Evolutionary conservation across 2,797 vertebrate species (phyloP), one percentile per base, ranked within the genome.

Genomic region (Apodemus agrarius): DNA sequence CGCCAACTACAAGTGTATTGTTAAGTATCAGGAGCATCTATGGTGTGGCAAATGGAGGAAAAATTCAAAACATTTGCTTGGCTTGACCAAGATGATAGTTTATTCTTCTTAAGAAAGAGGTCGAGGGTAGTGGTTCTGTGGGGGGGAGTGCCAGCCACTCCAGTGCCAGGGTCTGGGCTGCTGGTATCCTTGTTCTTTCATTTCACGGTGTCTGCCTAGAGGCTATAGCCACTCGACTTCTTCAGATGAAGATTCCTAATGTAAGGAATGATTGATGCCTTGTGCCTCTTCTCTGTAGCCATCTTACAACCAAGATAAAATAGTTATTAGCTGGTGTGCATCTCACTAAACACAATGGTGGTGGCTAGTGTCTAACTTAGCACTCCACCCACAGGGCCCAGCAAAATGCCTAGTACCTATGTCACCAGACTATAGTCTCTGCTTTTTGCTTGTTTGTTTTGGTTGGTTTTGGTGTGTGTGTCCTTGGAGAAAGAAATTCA

Each of bases 31-130:
- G 0, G 8, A 52, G 8, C 9, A 10, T 89, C 31, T 54, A 31
- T 43, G 79, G 17, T 74, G 78, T 46, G 9, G 2, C 40, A n/a
- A 94, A 21, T 12, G 14, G 90, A 96, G 76, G 67, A 89, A 89
- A 89, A 81, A 79, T 16, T 40, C 88, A 81, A 74, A 74, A 26
- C 37, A 54, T n/a, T 22, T 31, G 67, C n/a, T 80, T 91, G 74
- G 19, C 10, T 54, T 54, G 14, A 8, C 34, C 69, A 40, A 95
- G 74, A 74, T 11, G n/a, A 54, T 31, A 74, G 49, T 75, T 85
- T 74, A 76, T 61, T 95, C 87, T 72, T 94, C 72, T 79, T 16
- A 63, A 67, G 84, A 59, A 89, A 79, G 76, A 84, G 80, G 43
- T 65, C 13, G 49, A 49, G 72, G 54, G 67, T 26, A 4, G 67